Conservation (phyloP, 2,113 vertebrate species). For the Poicephalus meyeri region DNA sequence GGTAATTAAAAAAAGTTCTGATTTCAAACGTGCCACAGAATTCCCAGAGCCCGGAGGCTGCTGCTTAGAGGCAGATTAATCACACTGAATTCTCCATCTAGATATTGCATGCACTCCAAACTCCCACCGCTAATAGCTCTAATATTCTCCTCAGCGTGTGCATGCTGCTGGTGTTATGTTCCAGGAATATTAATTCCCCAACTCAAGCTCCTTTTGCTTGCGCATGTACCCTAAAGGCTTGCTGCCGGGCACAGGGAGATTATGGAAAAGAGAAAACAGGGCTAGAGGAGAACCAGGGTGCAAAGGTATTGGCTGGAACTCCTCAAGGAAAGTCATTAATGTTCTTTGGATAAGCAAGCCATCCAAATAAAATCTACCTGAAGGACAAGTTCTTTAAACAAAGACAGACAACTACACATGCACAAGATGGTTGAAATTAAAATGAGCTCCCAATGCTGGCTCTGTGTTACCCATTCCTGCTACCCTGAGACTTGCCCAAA, state of each 20-base stretch:
- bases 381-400: constrained; percentile 64
- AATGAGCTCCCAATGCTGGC: constrained; percentile 39
- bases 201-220: constrained; percentile 65
- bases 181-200: constrained; percentile 84
- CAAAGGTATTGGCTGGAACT: constrained; percentile 52
- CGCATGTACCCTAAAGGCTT: constrained; percentile 75
- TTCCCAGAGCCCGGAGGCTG: constrained; percentile 78
- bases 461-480: background rate
- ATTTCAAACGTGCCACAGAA: constrained; percentile 82
- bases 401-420: constrained; percentile 45
- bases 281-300: constrained; percentile 19
- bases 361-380: constrained; percentile 55
- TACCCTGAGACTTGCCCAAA: constrained; percentile 8
- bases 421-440: constrained; percentile 62
- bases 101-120: constrained; percentile 81
- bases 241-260: constrained; percentile 63
- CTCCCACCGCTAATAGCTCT: constrained; percentile 84
- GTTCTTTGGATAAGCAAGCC: constrained; percentile 44
- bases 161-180: constrained; percentile 81
- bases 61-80: constrained; percentile 87
- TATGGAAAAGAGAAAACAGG: constrained; percentile 56
- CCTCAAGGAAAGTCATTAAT: constrained; percentile 58
- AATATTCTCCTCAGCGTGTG: constrained; percentile 86
- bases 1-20: constrained; percentile 76
- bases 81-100: constrained; percentile 84